Percentiles rank a stretch among this genome's conserved stretches.
phyloP scores from a whole-genome alignment of 2,797 vertebrate species.

The Hephaestus fuliginosus region DNA sequence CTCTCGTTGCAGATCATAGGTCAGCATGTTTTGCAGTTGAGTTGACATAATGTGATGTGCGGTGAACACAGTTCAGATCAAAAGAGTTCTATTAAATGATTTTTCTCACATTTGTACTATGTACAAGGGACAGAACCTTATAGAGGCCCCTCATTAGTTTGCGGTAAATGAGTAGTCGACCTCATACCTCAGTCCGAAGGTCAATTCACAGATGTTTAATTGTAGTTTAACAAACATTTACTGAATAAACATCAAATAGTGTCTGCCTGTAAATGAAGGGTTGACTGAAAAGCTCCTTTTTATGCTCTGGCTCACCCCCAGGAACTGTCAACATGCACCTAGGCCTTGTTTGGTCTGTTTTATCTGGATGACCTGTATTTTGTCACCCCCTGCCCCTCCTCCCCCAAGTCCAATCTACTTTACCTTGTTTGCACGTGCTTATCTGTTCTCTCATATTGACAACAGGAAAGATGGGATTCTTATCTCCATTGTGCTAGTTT shows the following conservation, averaged over 20 bases:
- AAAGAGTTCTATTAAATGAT: neutral
- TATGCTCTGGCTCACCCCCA: conserved; percentile 25
- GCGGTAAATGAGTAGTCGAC: neutral
- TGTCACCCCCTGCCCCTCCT: neutral
- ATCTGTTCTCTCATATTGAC: conserved; percentile 51
- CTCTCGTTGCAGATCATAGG: conserved; percentile 29
- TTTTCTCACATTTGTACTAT: neutral
- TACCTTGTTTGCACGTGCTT: conserved; percentile 42
- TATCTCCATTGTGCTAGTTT: conserved; percentile 34
- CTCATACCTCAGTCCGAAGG: neutral
- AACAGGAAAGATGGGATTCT: conserved; percentile 54
- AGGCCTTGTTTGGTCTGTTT: conserved; percentile 30
- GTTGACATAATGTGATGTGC: conserved; percentile 10
- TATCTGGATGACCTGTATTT: conserved; percentile 52
- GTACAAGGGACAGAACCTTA: neutral
- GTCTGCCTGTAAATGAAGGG: neutral
- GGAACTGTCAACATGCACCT: conserved; percentile 21
- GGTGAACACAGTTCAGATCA: neutral
- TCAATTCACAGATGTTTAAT: conserved; percentile 10
- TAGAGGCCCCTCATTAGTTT: conserved; percentile 6
- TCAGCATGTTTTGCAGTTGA: conserved; percentile 20
- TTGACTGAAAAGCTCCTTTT: conserved; percentile 29
- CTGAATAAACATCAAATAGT: neutral
- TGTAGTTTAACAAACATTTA: neutral
- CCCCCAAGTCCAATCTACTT: conserved; percentile 39